Base-by-base conservation (phyloP, 2,888 invertebrate species). In the Hirtodrosophila alboralis region DNA sequence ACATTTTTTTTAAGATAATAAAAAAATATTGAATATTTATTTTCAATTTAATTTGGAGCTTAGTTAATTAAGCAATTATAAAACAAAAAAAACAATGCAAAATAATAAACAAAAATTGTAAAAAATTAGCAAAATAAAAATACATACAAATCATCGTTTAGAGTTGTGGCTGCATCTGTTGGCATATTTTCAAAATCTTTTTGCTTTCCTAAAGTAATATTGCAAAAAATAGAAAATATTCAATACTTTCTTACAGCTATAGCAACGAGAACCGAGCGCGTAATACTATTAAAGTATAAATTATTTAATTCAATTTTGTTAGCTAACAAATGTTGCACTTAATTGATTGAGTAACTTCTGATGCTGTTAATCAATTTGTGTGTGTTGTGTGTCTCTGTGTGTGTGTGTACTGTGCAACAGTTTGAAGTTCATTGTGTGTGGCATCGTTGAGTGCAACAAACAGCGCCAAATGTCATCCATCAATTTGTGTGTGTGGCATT, bases 381-480 rank as follows among this genome's bases (percentile, higher is more conserved):
- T 18, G 23, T 51, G 27, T 1, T 14, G 33, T 36, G 38, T 34
- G 33, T 49, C n/a, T n/a, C n/a, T n/a, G n/a, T 33, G 23, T 48
- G 53, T 47, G 27, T 30, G 6, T 34, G 18, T 28, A 18, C 36
- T 43, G 44, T 30, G 78, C 76, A 81, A 78, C 79, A 78, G 64
- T 67, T 79, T 58, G 40, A 61, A 57, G 51, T 41, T 59, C 33
- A 34, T 57, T 52, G 53, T 45, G 34, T 13, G 23, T 23, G 37
- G 27, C 23, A 41, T 37, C 31, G 37, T 30, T n/a, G 54, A 27
- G 51, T 30, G 58, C 58, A 41, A 51, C 52, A 53, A 37, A 47
- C 37, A 49, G 49, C 41, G 45, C 47, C 38, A 34, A 77, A 56
- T 69, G 48, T 57, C 68, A 85, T 85, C 75, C 72, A 84, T 78